Conservation (phyloP, 2,797 vertebrate genomes). For the Catharus ustulatus region DNA sequence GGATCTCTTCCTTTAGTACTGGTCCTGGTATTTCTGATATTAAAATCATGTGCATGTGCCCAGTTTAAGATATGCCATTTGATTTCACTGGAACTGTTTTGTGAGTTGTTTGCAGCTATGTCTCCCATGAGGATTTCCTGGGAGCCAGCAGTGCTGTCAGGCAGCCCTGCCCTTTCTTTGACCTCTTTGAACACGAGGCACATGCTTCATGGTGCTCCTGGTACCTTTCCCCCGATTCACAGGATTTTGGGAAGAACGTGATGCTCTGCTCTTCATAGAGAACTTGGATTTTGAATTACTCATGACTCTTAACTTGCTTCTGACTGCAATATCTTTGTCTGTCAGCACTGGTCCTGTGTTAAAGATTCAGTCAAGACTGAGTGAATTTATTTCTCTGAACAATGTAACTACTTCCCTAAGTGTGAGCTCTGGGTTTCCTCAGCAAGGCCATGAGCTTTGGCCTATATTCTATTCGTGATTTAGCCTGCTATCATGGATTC, state of each 20-base stretch:
- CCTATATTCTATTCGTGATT: not conserved
- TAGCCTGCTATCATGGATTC: slow-evolving; percentile 10
- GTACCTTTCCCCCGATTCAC: not conserved
- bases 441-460: not conserved
- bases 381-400: not conserved
- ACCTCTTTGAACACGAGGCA: not conserved
- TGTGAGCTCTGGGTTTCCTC: not conserved
- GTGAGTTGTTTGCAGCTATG: not conserved
- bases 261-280: not conserved
- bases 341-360: not conserved
- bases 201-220: not conserved
- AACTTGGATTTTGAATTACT: not conserved
- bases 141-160: not conserved
- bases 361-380: not conserved
- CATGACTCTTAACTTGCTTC: not conserved
- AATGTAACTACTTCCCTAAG: not conserved
- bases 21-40: not conserved
- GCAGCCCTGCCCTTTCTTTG: not conserved
- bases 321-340: not conserved
- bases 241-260: not conserved
- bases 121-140: not conserved
- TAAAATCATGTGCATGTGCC: not conserved
- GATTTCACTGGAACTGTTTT: not conserved
- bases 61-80: not conserved
- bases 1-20: not conserved